Percentiles rank a stretch among this genome's conserved stretches.
Evolutionary conservation across 2,113 vertebrate species (phyloP).

Genomic region (Zosterops japonicus): DNA sequence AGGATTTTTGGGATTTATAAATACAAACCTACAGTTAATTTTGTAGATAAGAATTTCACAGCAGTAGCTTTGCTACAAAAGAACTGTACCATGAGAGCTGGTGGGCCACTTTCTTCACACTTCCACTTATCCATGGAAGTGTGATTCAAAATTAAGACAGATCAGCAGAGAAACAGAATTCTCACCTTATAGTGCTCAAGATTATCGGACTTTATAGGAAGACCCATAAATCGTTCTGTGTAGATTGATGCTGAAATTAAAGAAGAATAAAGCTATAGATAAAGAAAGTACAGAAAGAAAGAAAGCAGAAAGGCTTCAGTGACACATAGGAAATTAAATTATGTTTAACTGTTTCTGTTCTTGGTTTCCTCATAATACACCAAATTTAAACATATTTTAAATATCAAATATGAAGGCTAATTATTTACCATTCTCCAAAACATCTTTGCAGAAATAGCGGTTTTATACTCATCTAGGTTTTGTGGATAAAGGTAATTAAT

Average conservation of each 20-base stretch:
- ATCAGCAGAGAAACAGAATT: slow-evolving; percentile 6
- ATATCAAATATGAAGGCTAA: background rate
- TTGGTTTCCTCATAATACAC: background rate
- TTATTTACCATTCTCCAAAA: background rate
- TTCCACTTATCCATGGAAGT: background rate
- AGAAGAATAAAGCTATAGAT: background rate
- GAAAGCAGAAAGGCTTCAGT: background rate
- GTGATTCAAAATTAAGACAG: background rate
- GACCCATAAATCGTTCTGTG: slow-evolving; percentile 96
- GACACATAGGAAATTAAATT: background rate
- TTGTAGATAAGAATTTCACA: background rate
- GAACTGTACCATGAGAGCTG: background rate
- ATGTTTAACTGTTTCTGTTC: background rate
- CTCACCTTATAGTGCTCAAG: slow-evolving; percentile 88
- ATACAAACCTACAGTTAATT: background rate
- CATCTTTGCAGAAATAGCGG: background rate
- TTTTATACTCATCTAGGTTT: background rate
- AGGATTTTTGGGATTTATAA: background rate
- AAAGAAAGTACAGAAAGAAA: background rate
- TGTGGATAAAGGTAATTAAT: background rate
- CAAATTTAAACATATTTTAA: background rate
- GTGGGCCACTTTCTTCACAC: background rate
- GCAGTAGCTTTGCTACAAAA: background rate
- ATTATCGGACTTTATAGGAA: slow-evolving; percentile 84
- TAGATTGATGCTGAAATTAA: slow-evolving; percentile 78